Base-by-base conservation (phyloP, 2,797 vertebrate species). In the Gambelia wislizenii region DNA sequence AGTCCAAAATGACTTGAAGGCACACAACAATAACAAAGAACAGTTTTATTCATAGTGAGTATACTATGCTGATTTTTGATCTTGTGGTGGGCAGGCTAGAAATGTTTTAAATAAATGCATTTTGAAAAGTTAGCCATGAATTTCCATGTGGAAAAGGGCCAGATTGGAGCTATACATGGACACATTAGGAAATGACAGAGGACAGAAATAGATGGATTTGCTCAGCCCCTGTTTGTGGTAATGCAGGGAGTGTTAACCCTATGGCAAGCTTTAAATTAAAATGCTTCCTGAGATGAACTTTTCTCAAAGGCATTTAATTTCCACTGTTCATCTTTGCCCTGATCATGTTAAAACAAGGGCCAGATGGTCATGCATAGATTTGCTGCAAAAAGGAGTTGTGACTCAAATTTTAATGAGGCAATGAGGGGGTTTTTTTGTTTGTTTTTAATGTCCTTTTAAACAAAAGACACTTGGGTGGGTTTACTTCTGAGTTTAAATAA, bases 341-440 rank as follows among this genome's bases (percentile, higher is more conserved):
- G 20, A 83, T 85, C 6, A 42, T 85, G 39, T 27, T 67, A 86
- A 47, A 91, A 13, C 5, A 91, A 87, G 25, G 80, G 0, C 1
- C 84, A 89, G 89, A 89, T 89, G 89, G 89, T 54, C 84, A 75
- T 69, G 89, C 89, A 89, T 89, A 89, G 89, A 89, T 89, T 89
- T 89, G 70, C 78, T 81, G 79, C 89, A 89, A 82, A 89, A 82
- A 80, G 44, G 78, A 89, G 69, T 52, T 89, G 89, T 89, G 89
- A 89, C 56, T 86, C 78, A 89, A 81, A 89, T 89, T 81, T 89
- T 86, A 89, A 89, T 89, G 70, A 89, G 89, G 78, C 78, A 49
- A 89, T 89, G 70, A 89, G 89, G 78, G 70, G 39, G 14, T 22
- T 85, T 84, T 67, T 85, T 84, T 76, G 78, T 75, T 89, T 82